phyloP scores from a whole-genome alignment of 2,797 vertebrate species.

The Micromesistius poutassou region DNA sequence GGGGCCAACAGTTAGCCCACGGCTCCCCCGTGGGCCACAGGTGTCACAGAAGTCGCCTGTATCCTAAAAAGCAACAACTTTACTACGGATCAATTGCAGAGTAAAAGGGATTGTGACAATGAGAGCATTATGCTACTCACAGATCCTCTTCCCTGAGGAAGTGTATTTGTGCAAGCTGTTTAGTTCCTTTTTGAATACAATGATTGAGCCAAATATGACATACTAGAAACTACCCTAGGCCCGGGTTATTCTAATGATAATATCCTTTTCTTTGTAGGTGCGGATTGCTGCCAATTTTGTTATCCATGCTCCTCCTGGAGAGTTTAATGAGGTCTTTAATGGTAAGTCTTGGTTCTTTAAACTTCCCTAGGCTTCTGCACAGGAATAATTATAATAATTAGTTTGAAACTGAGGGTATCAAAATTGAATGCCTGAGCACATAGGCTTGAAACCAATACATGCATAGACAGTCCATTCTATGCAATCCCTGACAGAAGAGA shows the following conservation, averaged over 20 bases:
- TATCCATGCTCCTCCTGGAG: constrained; percentile 90
- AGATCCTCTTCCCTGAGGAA: not conserved
- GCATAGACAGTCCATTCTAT: not conserved
- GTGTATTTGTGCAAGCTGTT: not conserved
- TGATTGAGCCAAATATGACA: not conserved
- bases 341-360: constrained; percentile 71
- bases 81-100: not conserved
- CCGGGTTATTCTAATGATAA: not conserved
- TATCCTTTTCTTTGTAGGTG: constrained; percentile 70
- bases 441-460: not conserved
- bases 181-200: not conserved
- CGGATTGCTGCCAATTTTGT: constrained; percentile 93
- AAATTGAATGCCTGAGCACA: not conserved
- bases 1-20: constrained; percentile 24
- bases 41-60: not conserved
- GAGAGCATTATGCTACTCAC: not conserved
- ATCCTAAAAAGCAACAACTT: not conserved
- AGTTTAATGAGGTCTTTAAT: constrained; percentile 97
- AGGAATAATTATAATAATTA: not conserved
- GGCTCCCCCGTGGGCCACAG: constrained; percentile 40
- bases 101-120: not conserved
- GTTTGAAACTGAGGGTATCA: not conserved
- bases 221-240: not conserved
- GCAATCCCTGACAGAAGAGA: not conserved
- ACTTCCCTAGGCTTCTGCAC: not conserved